These are phyloP conservation scores for Labrus mixtus DNA, from an alignment of 2,113 vertebrate genomes.

Conservation along the genomic window DNA sequence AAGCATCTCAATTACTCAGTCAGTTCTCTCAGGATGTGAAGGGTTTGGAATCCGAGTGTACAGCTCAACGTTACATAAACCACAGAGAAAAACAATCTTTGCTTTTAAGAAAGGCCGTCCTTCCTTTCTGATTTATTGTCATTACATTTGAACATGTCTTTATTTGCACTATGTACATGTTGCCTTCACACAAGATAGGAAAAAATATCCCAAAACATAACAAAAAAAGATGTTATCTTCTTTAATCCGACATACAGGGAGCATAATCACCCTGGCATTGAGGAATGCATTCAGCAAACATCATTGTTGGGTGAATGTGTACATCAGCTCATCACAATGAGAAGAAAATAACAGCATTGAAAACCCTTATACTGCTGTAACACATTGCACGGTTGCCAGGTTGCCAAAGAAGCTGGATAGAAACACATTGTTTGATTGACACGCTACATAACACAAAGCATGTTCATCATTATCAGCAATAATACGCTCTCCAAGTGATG, in stretches of 20 bases:
- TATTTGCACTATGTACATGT: conserved; percentile 81
- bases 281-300: conserved; percentile 36
- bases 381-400: conserved; percentile 64
- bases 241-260: conserved; percentile 65
- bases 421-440: conserved; percentile 63
- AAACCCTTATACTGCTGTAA: conserved; percentile 51
- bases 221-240: conserved; percentile 32
- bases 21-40: conserved; percentile 26
- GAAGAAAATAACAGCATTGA: conserved; percentile 47
- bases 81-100: conserved; percentile 34
- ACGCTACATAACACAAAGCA: conserved; percentile 73
- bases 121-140: conserved; percentile 71
- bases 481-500: conserved; percentile 34
- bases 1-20: conserved; percentile 50
- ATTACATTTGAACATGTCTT: conserved; percentile 75
- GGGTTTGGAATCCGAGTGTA: neutral
- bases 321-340: conserved; percentile 55
- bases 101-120: conserved; percentile 61
- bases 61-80: conserved; percentile 29
- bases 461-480: conserved; percentile 57
- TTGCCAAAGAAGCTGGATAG: conserved; percentile 59
- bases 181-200: conserved; percentile 67
- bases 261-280: conserved; percentile 55
- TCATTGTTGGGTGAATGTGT: conserved; percentile 39
- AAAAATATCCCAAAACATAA: conserved; percentile 50